Evolutionary conservation across 2,888 invertebrate species (phyloP).

Genomic region (Sylvicola fuscatus): DNA sequence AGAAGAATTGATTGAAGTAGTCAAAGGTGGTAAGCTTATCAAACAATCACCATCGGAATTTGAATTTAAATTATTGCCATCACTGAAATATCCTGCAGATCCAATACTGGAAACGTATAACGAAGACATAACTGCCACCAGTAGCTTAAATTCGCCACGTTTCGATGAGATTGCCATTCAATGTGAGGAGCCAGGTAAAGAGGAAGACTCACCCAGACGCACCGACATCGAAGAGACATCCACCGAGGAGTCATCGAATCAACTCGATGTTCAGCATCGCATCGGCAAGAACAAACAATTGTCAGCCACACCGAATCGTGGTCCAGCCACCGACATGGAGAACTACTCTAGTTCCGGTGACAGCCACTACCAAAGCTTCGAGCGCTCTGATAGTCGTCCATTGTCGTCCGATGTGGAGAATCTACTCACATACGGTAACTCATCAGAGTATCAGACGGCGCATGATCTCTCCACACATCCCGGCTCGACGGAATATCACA

Average conservation of each 20-base stretch:
- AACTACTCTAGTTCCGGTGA: conserved; percentile 71
- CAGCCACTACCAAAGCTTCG: conserved; percentile 76
- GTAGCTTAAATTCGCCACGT: too few species aligned
- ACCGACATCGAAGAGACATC: conserved; percentile 7
- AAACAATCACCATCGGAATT: conserved; percentile 56
- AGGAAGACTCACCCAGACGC: neutral
- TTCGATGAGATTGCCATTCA: too few species aligned
- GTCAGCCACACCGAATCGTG: conserved; percentile 36
- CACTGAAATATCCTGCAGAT: conserved; percentile 22
- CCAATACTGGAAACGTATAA: conserved; percentile 17
- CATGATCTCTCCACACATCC: conserved; percentile 50
- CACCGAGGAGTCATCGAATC: conserved; percentile 8
- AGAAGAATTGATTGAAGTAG: conserved; percentile 40
- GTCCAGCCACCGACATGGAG: conserved; percentile 60
- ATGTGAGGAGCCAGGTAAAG: neutral
- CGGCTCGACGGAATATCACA: conserved; percentile 69
- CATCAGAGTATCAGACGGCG: conserved; percentile 76
- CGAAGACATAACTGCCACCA: conserved; percentile 8
- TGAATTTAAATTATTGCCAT: conserved; percentile 40
- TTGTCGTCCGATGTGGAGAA: conserved; percentile 74
- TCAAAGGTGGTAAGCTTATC: conserved; percentile 37
- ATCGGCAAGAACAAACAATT: conserved; percentile 10
- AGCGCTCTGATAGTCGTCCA: conserved; percentile 58
- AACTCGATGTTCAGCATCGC: conserved; percentile 15
- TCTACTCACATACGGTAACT: conserved; percentile 48